Percentiles rank a stretch among this genome's conserved stretches.
Conservation (phyloP, 2,797 vertebrate species). For the Austrolebias charrua region DNA sequence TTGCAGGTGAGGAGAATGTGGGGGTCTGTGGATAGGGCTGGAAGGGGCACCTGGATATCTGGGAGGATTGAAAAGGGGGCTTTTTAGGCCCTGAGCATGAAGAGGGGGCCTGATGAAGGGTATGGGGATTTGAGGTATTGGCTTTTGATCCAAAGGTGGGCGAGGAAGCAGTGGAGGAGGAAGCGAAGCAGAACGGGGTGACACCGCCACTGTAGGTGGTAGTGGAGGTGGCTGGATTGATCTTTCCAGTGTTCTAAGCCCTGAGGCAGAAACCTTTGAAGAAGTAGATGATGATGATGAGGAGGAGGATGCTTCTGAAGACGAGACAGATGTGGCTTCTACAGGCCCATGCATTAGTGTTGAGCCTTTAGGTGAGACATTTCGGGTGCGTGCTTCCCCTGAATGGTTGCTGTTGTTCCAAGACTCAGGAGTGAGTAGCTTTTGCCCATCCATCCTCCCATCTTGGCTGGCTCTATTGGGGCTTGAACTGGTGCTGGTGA, state of each 20-base stretch:
- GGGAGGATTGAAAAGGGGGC: constrained; percentile 83
- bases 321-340: constrained; percentile 84
- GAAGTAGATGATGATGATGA: no score
- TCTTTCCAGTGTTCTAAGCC: constrained; percentile 83
- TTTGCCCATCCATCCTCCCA: constrained; percentile 86
- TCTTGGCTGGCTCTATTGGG: constrained; percentile 87
- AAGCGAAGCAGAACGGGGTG: constrained; percentile 78
- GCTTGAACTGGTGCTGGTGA: constrained; percentile 90
- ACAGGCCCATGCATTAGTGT: constrained; percentile 69
- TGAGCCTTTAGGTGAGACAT: constrained; percentile 87
- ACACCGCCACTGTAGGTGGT: constrained; percentile 66
- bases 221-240: constrained; percentile 78
- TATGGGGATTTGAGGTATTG: constrained; percentile 90
- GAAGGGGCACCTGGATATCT: constrained; percentile 84
- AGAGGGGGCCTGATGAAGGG: constrained; percentile 91
- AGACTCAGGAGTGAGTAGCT: constrained; percentile 97
- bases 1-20: constrained; percentile 71
- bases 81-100: constrained; percentile 91
- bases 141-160: constrained; percentile 87
- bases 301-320: constrained; percentile 81
- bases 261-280: constrained; percentile 85
- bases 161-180: constrained; percentile 79
- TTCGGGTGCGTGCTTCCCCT: constrained; percentile 77
- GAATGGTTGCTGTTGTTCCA: constrained; percentile 84
- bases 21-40: constrained; percentile 90